Conservation (phyloP, 2,797 vertebrate species). For the Psittacula echo region DNA sequence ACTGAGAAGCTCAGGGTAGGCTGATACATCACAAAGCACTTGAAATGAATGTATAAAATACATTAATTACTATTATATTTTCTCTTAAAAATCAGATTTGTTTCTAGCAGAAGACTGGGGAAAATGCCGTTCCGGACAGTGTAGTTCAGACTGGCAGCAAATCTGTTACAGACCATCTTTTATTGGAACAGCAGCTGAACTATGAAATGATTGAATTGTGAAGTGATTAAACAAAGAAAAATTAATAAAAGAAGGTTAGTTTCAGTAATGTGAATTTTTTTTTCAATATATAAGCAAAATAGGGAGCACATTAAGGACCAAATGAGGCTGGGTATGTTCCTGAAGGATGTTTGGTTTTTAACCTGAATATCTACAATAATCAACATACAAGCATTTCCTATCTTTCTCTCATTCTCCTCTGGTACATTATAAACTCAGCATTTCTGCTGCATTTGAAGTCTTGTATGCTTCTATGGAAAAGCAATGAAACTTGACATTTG, state of each 20-base stretch:
- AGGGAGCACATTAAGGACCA: neutral
- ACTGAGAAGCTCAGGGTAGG: neutral
- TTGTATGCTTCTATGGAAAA: neutral
- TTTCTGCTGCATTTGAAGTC: neutral
- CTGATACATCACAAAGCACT: neutral
- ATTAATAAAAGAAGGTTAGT: neutral
- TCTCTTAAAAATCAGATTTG: neutral
- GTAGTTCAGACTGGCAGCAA: neutral
- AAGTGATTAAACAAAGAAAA: constrained; percentile 39
- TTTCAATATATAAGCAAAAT: neutral
- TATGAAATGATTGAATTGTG: neutral
- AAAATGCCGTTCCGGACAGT: neutral
- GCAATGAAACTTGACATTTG: neutral
- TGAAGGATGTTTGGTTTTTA: neutral
- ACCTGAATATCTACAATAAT: neutral
- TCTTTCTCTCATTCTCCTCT: neutral
- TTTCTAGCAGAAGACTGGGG: neutral
- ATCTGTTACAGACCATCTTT: neutral
- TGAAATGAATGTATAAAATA: neutral
- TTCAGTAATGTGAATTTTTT: neutral
- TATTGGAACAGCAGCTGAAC: constrained; percentile 26
- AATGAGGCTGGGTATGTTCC: neutral
- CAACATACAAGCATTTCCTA: neutral
- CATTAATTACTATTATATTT: neutral
- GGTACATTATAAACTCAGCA: neutral